Base-by-base conservation (phyloP, 1,140 invertebrate species). In the Lamellibrachia luymesi region DNA sequence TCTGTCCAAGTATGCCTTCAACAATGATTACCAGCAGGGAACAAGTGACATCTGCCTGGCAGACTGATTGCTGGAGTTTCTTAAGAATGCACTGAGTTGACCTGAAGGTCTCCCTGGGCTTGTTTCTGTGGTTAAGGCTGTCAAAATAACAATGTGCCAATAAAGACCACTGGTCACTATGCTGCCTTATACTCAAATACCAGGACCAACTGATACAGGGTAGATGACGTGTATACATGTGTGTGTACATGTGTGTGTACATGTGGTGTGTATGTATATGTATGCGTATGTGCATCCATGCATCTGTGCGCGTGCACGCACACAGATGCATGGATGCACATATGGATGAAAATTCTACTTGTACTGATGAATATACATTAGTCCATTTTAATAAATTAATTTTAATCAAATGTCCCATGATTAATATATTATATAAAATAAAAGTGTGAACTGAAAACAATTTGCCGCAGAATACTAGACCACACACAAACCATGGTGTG, bases 101-200 rank as follows among this genome's bases (percentile, higher is more conserved):
- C 64, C 64, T 80, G 6, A 80, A 38, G 64, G 64, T 80, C 64
- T 80, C 25, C 13, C 13, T 22, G 64, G 64, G 13, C 64, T 6
- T 80, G 64, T 80, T 80, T 80, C 64, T 80, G 64, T 22, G 64
- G 64, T 80, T 22, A 4, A 6, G 2, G 5, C 64, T 80, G 64
- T 80, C 64, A 80, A 80, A 80, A 80, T 80, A 80, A 80, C 64
- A 80, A 80, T 80, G 64, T 80, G 64, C 64, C 13, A 80, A 80
- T 80, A 22, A 80, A 80, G 13, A 22, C 13, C 7, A 80, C 17
- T 22, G 64, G 64, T 80, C 64, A 80, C 7, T 80, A 80, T 80
- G 38, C 13, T 22, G 64, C 6, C 64, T 22, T 17, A 22, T 80
- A 22, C 38, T 38, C 38, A 38, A 38, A 38, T 2, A 10, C 64